Conservation (phyloP, 2,797 vertebrate genomes). For the Tenualosa ilisha region DNA sequence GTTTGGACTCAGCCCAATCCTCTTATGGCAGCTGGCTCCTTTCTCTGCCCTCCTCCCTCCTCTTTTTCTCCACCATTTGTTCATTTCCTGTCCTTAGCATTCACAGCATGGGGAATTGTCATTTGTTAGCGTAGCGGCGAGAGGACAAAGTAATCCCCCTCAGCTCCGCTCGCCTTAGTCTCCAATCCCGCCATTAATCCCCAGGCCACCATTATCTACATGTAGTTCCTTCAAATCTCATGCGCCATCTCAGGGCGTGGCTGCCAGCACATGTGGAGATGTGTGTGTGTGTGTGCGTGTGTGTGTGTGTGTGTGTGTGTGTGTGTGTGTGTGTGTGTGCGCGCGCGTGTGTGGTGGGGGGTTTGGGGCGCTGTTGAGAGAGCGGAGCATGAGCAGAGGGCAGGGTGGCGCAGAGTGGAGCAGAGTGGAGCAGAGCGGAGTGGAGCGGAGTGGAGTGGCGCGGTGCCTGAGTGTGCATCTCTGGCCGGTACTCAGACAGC, state of each 20-base stretch:
- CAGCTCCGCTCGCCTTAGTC: constrained; percentile 58
- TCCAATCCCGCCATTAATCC: constrained; percentile 68
- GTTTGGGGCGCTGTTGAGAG: background rate
- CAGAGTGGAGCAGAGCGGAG: background rate
- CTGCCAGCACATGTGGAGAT: background rate
- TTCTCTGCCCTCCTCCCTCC: constrained; percentile 1
- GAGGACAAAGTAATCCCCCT: constrained; percentile 61
- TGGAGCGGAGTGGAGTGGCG: background rate
- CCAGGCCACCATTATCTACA: constrained; percentile 57
- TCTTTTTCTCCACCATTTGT: background rate
- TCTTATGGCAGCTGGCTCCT: constrained; percentile 28
- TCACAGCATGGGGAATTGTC: constrained; percentile 28
- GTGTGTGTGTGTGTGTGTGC: background rate
- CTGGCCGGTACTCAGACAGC: background rate
- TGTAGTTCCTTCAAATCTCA: constrained; percentile 44
- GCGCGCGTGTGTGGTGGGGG: background rate
- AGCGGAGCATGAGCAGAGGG: background rate
- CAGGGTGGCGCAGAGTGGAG: background rate
- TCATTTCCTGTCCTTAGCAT: constrained; percentile 42
- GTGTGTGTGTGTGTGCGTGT: background rate
- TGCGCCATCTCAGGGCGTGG: constrained; percentile 16
- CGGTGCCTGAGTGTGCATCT: background rate
- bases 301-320: background rate
- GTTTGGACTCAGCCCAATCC: constrained; percentile 36
- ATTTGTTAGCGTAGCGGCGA: constrained; percentile 51